Conservation (phyloP, 2,113 vertebrate species). For the Nipponia nippon region DNA sequence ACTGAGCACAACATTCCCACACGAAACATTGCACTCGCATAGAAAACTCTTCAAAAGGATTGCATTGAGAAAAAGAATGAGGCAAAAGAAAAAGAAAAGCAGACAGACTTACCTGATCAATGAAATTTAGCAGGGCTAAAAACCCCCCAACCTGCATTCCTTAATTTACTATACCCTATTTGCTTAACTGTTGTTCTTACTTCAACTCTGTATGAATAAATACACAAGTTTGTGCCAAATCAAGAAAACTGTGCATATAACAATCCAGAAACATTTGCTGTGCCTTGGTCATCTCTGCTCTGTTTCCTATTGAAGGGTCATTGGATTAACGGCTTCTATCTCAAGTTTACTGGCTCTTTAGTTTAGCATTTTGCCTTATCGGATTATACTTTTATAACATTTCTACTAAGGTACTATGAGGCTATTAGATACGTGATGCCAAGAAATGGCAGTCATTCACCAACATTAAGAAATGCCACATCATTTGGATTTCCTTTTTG, state of each 20-base stretch:
- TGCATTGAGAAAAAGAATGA: rapidly evolving
- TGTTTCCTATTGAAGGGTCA: background rate
- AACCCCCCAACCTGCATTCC: rapidly evolving
- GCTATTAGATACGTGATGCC: background rate
- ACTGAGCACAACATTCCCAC: background rate
- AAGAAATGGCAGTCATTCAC: background rate
- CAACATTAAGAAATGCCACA: background rate
- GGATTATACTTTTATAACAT: background rate
- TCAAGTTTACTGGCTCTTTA: background rate
- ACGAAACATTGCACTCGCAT: rapidly evolving
- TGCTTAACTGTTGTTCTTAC: background rate
- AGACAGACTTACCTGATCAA: background rate
- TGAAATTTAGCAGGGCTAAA: background rate
- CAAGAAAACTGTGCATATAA: background rate
- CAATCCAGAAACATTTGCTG: background rate
- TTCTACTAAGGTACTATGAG: background rate
- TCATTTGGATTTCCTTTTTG: background rate
- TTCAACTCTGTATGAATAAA: background rate
- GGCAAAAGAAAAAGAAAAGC: background rate
- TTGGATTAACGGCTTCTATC: background rate
- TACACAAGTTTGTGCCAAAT: background rate
- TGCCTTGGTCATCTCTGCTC: background rate
- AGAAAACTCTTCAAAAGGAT: background rate
- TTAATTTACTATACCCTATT: background rate
- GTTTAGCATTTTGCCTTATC: background rate